A percentile compares a stretch with the other conserved stretches of the same genome.
Conservation (phyloP, 2,888 invertebrate species). For the Morinoia aosen region DNA sequence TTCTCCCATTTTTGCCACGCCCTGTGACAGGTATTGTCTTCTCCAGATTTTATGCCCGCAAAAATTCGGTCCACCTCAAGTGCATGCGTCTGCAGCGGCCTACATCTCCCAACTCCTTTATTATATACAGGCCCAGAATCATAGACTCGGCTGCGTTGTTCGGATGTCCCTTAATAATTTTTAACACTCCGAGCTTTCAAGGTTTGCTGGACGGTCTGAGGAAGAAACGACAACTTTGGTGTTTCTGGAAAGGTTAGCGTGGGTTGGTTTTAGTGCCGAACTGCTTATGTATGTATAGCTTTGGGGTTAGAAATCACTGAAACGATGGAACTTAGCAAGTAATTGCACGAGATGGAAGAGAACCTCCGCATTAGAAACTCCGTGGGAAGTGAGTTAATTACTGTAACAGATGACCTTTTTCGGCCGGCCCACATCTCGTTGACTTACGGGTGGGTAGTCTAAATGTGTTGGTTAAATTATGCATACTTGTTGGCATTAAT, state of each 20-base stretch:
- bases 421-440: background rate
- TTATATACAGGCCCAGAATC: background rate
- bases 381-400: background rate
- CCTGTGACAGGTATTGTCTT: background rate
- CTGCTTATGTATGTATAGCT: constrained; percentile 2
- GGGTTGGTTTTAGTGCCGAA: background rate
- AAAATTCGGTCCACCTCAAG: background rate
- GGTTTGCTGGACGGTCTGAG: background rate
- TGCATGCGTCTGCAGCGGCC: background rate
- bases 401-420: background rate
- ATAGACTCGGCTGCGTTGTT: background rate
- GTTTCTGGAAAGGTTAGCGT: background rate
- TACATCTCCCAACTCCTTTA: background rate
- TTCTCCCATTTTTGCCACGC: background rate
- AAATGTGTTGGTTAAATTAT: background rate
- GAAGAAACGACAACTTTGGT: background rate
- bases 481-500: background rate
- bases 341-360: background rate
- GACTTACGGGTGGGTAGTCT: too few relatives aligned
- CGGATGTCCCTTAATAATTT: background rate
- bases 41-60: background rate
- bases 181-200: too few relatives aligned
- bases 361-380: background rate
- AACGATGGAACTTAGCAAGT: background rate
- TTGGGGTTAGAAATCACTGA: background rate